phyloP scores from a whole-genome alignment of 2,113 vertebrate genomes.

The Chunga burmeisteri region DNA sequence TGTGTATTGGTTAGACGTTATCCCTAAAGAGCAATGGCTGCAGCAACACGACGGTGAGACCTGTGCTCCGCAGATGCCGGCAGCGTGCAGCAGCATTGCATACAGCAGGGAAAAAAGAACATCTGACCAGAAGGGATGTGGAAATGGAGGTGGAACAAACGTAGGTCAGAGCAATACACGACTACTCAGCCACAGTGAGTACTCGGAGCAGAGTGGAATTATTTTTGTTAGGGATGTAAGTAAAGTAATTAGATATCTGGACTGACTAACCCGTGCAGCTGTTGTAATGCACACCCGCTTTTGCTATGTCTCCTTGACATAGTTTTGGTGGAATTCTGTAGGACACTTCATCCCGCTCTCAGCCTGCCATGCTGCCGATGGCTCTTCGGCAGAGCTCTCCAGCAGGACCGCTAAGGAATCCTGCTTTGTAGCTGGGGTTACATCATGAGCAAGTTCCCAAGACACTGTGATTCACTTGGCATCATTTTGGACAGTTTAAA shows the following conservation, averaged over 20 bases:
- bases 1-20: neutral
- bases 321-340: neutral
- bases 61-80: neutral
- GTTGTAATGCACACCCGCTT: neutral
- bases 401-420: neutral
- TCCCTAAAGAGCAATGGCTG: neutral
- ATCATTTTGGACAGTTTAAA: neutral
- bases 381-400: neutral
- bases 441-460: neutral
- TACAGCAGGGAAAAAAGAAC: neutral
- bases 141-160: neutral
- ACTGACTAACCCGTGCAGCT: neutral
- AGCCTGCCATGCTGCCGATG: fast-evolving
- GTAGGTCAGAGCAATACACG: fast-evolving
- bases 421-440: neutral
- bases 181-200: neutral
- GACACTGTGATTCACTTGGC: neutral
- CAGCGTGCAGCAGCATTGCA: neutral
- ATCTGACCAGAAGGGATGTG: fast-evolving
- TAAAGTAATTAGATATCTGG: neutral
- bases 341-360: neutral
- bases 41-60: neutral
- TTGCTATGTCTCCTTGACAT: neutral
- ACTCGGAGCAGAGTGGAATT: neutral
- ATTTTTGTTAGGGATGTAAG: neutral